Evolutionary conservation across 92 coral and sea anemone genomes (phyloP), one percentile per base, ranked within the genome.

Genomic region (Phenganax marumi): DNA sequence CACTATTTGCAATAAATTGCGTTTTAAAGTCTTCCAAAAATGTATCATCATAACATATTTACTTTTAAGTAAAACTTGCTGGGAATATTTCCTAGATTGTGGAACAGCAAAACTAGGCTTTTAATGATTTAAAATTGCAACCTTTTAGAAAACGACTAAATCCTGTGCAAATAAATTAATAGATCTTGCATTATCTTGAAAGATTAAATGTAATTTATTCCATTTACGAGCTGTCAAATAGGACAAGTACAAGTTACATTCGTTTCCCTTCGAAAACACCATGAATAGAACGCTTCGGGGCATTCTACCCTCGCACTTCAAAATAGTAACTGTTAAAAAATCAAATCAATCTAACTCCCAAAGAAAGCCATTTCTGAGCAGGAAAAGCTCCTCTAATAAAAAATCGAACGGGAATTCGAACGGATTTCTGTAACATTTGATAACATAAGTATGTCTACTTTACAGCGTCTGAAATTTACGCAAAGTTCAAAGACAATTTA

Each of bases 361-460:
- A 66, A 66, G 72, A 49, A 66, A 25, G 18, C 18, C 72, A 6
- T 66, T 25, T 14, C 8, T 17, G 24, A 10, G 16, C 14, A 66
- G 72, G 72, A 66, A 66, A 66, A 10, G 50, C 43, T 5, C 1
- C 9, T 33, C 25, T 66, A 33, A 66, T n/a, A 66, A 66, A 66
- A 58, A 58, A 58, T 7, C 16, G 65, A 23, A 7, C 48, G 72
- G 22, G 68, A 62, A 8, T 62, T 49, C 7, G 17, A 66, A 18
- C 72, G 72, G 72, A 66, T 25, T 66, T 10, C 16, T 66, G 24
- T 66, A 25, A 24, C 43, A 18, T 66, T 33, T 66, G 43, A 66
- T 66, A 66, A 22, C 72, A 66, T 66, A 66, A 66, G 72, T 66
- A 66, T 66, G 72, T 66, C 72, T 58, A 58, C 21, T 58, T 66